phyloP scores from a whole-genome alignment of 1,140 invertebrate genomes.

The Drosophila pseudoobscura region DNA sequence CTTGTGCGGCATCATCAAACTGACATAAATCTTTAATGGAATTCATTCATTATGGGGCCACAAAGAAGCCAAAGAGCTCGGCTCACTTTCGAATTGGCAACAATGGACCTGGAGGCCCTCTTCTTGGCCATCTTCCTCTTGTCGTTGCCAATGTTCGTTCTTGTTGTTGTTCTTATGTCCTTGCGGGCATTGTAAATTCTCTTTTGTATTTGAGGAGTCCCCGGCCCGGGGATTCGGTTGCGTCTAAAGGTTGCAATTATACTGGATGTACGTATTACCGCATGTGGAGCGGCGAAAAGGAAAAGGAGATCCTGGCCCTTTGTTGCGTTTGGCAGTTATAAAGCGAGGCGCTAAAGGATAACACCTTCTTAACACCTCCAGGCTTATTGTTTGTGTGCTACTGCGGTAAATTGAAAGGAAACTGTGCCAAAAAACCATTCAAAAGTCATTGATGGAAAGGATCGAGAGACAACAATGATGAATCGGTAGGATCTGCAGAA shows the following conservation, averaged over 20 bases:
- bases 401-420: slow-evolving; percentile 37
- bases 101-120: slow-evolving; percentile 47
- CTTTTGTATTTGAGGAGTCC: slow-evolving; percentile 52
- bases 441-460: slow-evolving; percentile 50
- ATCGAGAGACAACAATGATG: neutral
- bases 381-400: slow-evolving; percentile 43
- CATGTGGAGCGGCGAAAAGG: slow-evolving; percentile 26
- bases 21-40: slow-evolving; percentile 83
- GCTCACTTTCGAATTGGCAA: slow-evolving; percentile 48
- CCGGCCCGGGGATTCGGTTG: slow-evolving; percentile 2
- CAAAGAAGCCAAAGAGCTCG: slow-evolving; percentile 44
- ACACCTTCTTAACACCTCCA: slow-evolving; percentile 82
- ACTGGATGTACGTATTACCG: slow-evolving; percentile 20
- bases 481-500: neutral
- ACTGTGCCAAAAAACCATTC: slow-evolving; percentile 26
- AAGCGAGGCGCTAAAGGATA: slow-evolving; percentile 82
- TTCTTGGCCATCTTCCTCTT: slow-evolving; percentile 18
- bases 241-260: slow-evolving; percentile 60
- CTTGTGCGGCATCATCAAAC: slow-evolving; percentile 82
- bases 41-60: slow-evolving; percentile 81
- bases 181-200: slow-evolving; percentile 71
- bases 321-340: slow-evolving; percentile 59
- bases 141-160: slow-evolving; percentile 10
- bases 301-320: slow-evolving; percentile 46
- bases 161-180: slow-evolving; percentile 39